Evolutionary conservation across 2,888 invertebrate genomes (phyloP).

Genomic region (Trilocha varians): DNA sequence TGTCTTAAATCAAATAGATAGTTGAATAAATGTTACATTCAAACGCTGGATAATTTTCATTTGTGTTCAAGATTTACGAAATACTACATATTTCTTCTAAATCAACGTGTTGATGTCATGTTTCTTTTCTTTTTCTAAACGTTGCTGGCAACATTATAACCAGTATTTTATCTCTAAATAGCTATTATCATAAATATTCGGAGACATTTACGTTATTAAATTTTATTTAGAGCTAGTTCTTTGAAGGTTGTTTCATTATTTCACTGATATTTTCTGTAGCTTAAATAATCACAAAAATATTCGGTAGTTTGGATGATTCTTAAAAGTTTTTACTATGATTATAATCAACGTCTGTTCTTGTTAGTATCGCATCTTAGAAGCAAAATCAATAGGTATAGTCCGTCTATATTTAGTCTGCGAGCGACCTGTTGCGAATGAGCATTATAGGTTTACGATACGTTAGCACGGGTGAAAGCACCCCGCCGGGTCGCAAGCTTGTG

Average conservation of each 20-base stretch:
- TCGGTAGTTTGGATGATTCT: too few relatives aligned
- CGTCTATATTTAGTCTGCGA: too few relatives aligned
- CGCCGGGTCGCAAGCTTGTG: constrained; percentile 26
- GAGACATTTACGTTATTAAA: too few relatives aligned
- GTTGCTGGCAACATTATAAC: not conserved
- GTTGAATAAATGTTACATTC: constrained; percentile 1
- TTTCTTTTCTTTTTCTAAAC: not conserved
- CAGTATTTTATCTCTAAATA: not conserved
- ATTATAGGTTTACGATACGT: constrained; percentile 3
- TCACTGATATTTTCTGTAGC: too few relatives aligned
- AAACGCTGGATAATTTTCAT: not conserved
- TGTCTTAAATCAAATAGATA: constrained; percentile 13
- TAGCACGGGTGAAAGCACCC: constrained; percentile 44
- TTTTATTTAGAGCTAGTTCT: too few relatives aligned
- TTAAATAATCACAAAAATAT: too few relatives aligned
- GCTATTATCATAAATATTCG: too few relatives aligned
- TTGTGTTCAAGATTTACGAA: not conserved
- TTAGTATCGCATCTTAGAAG: too few relatives aligned
- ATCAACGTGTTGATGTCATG: not conserved
- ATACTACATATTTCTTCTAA: not conserved
- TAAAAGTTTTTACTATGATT: too few relatives aligned
- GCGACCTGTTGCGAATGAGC: constrained; percentile 9
- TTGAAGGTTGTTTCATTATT: too few relatives aligned
- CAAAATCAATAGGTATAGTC: too few relatives aligned
- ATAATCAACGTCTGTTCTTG: too few relatives aligned